A percentile compares a stretch with the other conserved stretches of the same genome.
phyloP scores from a whole-genome alignment of 1,140 invertebrate species.

The Meloidogyne hapla region DNA sequence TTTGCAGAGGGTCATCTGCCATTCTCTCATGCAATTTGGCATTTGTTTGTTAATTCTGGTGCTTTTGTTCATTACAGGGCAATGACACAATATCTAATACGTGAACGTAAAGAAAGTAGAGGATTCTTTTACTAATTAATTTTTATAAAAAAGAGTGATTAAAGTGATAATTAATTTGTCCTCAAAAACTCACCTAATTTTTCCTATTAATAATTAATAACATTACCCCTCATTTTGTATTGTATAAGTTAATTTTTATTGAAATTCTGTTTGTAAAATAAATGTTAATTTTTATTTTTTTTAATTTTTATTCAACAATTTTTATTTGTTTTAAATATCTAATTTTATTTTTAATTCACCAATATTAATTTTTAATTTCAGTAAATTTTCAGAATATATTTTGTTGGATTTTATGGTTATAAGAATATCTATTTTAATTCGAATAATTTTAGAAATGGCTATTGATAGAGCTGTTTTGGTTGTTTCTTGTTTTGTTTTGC shows the following conservation, averaged over 20 bases:
- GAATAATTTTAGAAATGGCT: background rate
- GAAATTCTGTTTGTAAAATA: background rate
- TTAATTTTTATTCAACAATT: background rate
- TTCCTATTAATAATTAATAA: too few relatives aligned
- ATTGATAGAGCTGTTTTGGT: background rate
- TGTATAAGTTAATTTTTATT: background rate
- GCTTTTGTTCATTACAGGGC: constrained; percentile 2
- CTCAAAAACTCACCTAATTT: too few relatives aligned
- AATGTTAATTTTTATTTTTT: background rate
- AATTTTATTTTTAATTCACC: too few relatives aligned
- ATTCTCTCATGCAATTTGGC: background rate
- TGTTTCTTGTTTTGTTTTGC: background rate
- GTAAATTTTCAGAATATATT: too few relatives aligned
- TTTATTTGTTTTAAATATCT: background rate
- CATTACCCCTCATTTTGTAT: background rate
- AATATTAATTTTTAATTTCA: too few relatives aligned
- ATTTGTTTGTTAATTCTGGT: constrained; percentile 3
- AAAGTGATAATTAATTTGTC: background rate
- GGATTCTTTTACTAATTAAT: background rate
- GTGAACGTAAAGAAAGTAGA: background rate
- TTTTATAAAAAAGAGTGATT: background rate
- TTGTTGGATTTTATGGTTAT: too few relatives aligned
- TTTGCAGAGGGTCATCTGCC: background rate
- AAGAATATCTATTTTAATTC: too few relatives aligned
- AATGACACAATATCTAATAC: background rate